Conservation (phyloP, 2,888 invertebrate genomes). For the Clistopyga incitator region DNA sequence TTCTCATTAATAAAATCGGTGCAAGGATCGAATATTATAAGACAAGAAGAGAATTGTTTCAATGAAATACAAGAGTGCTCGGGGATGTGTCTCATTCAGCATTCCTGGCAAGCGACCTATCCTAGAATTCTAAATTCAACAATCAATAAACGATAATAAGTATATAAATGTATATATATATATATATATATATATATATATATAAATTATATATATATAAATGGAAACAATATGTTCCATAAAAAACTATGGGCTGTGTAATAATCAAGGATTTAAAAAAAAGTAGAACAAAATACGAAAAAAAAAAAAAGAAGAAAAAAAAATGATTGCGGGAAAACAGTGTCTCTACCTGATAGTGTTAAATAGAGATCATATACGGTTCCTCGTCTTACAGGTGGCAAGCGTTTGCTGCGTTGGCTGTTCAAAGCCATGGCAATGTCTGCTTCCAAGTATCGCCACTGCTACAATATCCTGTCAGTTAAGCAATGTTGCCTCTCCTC, state of each 20-base stretch:
- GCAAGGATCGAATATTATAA: slow-evolving; percentile 54
- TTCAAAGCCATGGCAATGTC: slow-evolving; percentile 90
- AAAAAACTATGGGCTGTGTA: slow-evolving; percentile 65
- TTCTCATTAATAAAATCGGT: slow-evolving; percentile 49
- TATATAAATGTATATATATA: background rate
- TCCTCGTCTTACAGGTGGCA: slow-evolving; percentile 93
- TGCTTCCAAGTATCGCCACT: slow-evolving; percentile 88
- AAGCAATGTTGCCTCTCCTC: slow-evolving; percentile 74
- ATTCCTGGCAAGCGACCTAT: slow-evolving; percentile 80
- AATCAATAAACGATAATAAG: slow-evolving; percentile 57
- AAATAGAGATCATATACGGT: slow-evolving; percentile 93
- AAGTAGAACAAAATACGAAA: slow-evolving; percentile 63
- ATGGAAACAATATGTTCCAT: slow-evolving; percentile 54
- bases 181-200: slow-evolving; percentile 3
- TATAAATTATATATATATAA: slow-evolving; percentile 1
- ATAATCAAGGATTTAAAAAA: slow-evolving; percentile 45
- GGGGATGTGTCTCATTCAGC: slow-evolving; percentile 78
- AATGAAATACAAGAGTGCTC: slow-evolving; percentile 75
- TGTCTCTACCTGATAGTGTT: slow-evolving; percentile 93
- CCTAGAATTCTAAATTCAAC: slow-evolving; percentile 65
- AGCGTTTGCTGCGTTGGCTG: slow-evolving; percentile 91
- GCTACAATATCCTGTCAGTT: slow-evolving; percentile 83
- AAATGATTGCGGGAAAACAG: slow-evolving; percentile 73
- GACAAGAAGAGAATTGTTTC: slow-evolving; percentile 62
- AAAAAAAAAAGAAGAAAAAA: slow-evolving; percentile 68